phyloP scores from a whole-genome alignment of 2,797 vertebrate species.

The Sitta carolinensis region DNA sequence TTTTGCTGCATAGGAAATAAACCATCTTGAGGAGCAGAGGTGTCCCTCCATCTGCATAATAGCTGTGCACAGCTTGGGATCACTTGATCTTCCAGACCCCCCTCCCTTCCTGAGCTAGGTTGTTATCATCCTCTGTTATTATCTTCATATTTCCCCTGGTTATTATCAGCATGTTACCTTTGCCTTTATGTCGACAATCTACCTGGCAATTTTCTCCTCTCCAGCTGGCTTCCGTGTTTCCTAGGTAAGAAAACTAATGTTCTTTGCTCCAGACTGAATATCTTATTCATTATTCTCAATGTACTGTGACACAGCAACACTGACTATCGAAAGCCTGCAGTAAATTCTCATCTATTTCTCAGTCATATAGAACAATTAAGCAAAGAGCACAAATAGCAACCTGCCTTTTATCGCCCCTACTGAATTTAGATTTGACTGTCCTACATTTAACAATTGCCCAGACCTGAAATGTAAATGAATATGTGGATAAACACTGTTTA shows the following conservation, averaged over 20 bases:
- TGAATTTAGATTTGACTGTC: neutral
- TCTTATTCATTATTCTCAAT: conserved; percentile 49
- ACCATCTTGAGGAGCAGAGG: neutral
- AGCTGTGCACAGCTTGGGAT: conserved; percentile 30
- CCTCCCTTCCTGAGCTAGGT: conserved; percentile 18
- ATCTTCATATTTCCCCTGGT: conserved; percentile 53
- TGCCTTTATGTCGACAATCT: conserved; percentile 18
- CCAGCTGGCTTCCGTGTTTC: conserved; percentile 24
- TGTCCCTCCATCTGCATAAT: conserved; percentile 6
- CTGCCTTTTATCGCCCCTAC: neutral
- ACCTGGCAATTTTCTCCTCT: conserved; percentile 59
- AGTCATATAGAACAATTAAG: conserved; percentile 24
- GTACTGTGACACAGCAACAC: conserved; percentile 14
- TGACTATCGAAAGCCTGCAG: neutral
- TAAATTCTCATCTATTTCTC: conserved; percentile 37
- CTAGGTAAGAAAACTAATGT: conserved; percentile 41
- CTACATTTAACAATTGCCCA: neutral
- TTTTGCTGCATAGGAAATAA: neutral
- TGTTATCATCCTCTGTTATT: conserved; percentile 56
- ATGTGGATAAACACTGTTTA: neutral
- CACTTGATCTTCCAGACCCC: conserved; percentile 47
- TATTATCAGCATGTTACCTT: conserved; percentile 46
- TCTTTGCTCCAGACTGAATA: neutral
- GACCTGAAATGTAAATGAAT: neutral
- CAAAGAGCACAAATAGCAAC: neutral